Evolutionary conservation across 2,888 invertebrate species (phyloP).

Genomic region (Formica aserva): DNA sequence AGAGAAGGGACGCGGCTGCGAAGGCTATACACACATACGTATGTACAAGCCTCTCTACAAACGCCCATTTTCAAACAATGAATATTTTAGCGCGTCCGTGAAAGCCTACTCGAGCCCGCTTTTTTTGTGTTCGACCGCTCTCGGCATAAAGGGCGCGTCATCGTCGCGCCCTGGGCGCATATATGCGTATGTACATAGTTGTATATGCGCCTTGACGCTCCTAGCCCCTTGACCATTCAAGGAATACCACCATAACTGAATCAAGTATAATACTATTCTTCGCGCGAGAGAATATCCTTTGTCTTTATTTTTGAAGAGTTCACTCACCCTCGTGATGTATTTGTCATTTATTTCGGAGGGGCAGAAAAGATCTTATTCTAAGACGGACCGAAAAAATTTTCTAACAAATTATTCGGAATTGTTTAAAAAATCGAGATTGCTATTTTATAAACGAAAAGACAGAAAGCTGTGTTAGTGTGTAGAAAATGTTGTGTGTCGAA

Average conservation of each 20-base stretch:
- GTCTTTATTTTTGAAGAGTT: conserved; percentile 46
- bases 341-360: neutral
- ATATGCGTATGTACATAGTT: neutral
- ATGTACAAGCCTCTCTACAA: conserved; percentile 71
- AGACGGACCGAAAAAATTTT: neutral
- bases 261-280: conserved; percentile 71
- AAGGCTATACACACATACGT: conserved; percentile 63
- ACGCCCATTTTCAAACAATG: conserved; percentile 82
- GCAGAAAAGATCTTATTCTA: neutral
- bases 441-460: neutral
- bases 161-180: conserved; percentile 56
- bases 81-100: conserved; percentile 80
- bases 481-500: neutral
- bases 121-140: conserved; percentile 66
- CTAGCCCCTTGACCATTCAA: conserved; percentile 71
- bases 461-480: too few relatives aligned
- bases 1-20: conserved; percentile 58
- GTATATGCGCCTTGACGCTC: conserved; percentile 58
- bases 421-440: neutral
- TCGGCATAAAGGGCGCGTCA: conserved; percentile 70
- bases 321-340: neutral
- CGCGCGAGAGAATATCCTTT: conserved; percentile 56
- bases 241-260: conserved; percentile 71
- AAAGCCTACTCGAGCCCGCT: conserved; percentile 74
- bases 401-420: neutral